Conservation (phyloP, 1,140 invertebrate species). For the Apolygus lucorum region DNA sequence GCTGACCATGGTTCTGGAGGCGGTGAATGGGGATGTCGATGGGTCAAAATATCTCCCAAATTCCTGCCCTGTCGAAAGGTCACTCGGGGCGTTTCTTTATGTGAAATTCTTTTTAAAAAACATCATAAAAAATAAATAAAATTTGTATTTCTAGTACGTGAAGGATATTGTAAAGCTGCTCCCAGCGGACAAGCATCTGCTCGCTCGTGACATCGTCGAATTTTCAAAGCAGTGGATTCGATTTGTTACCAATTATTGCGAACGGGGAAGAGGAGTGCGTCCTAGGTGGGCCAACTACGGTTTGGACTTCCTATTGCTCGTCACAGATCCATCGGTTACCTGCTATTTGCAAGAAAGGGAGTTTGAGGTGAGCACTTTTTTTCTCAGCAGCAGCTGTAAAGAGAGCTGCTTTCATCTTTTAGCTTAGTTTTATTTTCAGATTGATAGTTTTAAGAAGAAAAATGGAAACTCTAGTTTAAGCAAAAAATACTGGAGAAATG, state of each 20-base stretch:
- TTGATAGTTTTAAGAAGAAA: too few relatives aligned
- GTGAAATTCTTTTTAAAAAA: neutral
- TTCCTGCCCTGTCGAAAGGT: too few relatives aligned
- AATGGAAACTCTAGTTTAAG: too few relatives aligned
- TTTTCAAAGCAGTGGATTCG: conserved; percentile 82
- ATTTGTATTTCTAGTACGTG: conserved; percentile 52
- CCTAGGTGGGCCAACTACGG: conserved; percentile 80
- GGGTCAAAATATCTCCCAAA: too few relatives aligned
- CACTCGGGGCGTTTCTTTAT: neutral
- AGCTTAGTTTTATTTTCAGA: too few relatives aligned
- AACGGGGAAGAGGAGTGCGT: conserved; percentile 67
- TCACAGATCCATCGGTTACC: conserved; percentile 72
- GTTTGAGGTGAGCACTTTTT: conserved; percentile 50
- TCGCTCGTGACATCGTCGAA: conserved; percentile 49
- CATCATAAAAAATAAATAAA: neutral
- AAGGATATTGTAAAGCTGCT: conserved; percentile 65
- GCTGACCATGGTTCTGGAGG: too few relatives aligned
- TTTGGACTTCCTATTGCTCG: conserved; percentile 70
- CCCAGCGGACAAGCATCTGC: conserved; percentile 42
- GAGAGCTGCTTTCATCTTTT: too few relatives aligned
- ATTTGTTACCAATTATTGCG: conserved; percentile 72
- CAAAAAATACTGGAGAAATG: too few relatives aligned
- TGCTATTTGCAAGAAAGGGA: conserved; percentile 61
- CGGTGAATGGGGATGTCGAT: too few relatives aligned
- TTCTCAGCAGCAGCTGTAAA: too few relatives aligned